Evolutionary conservation across 2,113 vertebrate species (phyloP), one percentile per base, ranked within the genome.

Genomic region (Caracal caracal): DNA sequence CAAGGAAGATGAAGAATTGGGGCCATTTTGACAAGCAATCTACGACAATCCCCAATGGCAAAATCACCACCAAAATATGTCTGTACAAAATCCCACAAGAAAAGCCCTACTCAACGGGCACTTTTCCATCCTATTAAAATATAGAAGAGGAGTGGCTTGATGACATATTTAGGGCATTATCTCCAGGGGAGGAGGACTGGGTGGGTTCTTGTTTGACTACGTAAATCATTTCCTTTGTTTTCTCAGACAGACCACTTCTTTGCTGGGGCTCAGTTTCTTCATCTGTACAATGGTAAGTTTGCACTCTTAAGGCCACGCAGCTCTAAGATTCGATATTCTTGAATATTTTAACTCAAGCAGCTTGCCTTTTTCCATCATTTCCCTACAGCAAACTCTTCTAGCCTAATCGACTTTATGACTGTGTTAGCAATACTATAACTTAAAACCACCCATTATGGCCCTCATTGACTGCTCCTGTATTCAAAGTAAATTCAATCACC

Each of bases 401-500:
- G 94, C 88, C 97, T 97, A 94, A 97, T 89, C 43, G 88, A 93
- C 93, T 94, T 98, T 95, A 97, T 95, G 96, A 94, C 95, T 91
- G 35, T 90, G 98, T 98, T 98, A 94, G 96, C 97, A 98, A 98
- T 95, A 96, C 92, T 97, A 96, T 97, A 96, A 94, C 95, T 97
- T 0, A 1, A 93, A 68, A 96, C 90, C 79, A 83, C 97, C 98
- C 98, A 98, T 98, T 97, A 96, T 75, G 73, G 96, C 81, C 96
- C 95, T 97, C 95, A 93, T 89, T 94, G 98, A 88, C 98, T 98
- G 97, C 96, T 97, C 97, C 97, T 70, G 65, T 88, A 96, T 97
- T 98, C 98, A 98, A 88, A 98, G 98, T 75, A 98, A 98, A 97
- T 98, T 96, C 91, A 98, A 98, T 98, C 98, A 97, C 97, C 98